phyloP scores from a whole-genome alignment of 2,888 invertebrate species.

The Melolontha melolontha region DNA sequence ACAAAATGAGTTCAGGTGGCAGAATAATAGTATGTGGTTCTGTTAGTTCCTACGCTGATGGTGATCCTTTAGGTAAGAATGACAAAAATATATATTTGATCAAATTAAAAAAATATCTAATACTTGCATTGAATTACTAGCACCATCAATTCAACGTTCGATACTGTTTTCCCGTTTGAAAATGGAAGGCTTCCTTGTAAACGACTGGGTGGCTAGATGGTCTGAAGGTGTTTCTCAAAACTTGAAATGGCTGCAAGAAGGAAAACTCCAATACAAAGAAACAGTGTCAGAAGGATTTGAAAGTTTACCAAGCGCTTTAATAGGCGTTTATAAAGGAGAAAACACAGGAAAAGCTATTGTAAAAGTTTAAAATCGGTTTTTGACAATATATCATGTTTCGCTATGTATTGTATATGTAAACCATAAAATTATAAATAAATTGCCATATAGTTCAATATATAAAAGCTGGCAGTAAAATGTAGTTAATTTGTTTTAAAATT shows the following conservation, averaged over 20 bases:
- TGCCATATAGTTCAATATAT: too few species aligned
- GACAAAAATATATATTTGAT: too few species aligned
- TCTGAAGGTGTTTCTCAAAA: constrained; percentile 67
- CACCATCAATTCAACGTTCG: constrained; percentile 68
- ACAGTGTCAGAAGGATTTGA: constrained; percentile 79
- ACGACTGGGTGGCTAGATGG: constrained; percentile 28
- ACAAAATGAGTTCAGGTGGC: constrained; percentile 73
- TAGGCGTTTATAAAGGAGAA: constrained; percentile 65
- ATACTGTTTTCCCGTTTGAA: constrained; percentile 71
- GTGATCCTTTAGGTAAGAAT: too few species aligned
- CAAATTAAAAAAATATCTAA: neutral
- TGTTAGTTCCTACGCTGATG: constrained; percentile 72
- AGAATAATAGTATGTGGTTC: constrained; percentile 75
- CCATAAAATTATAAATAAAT: too few species aligned
- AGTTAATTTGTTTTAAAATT: too few species aligned
- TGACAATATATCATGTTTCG: too few species aligned
- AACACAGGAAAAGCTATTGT: too few species aligned
- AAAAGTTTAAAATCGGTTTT: too few species aligned
- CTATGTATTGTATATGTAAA: too few species aligned
- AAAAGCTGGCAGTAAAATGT: too few species aligned
- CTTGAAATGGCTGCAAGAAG: constrained; percentile 74
- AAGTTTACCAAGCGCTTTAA: constrained; percentile 77
- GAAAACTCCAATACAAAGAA: constrained; percentile 78
- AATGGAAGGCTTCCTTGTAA: constrained; percentile 68
- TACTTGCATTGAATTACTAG: constrained; percentile 58